Evolutionary conservation across 2,888 invertebrate species (phyloP), one percentile per base, ranked within the genome.

Genomic region (Euplexia lucipara): DNA sequence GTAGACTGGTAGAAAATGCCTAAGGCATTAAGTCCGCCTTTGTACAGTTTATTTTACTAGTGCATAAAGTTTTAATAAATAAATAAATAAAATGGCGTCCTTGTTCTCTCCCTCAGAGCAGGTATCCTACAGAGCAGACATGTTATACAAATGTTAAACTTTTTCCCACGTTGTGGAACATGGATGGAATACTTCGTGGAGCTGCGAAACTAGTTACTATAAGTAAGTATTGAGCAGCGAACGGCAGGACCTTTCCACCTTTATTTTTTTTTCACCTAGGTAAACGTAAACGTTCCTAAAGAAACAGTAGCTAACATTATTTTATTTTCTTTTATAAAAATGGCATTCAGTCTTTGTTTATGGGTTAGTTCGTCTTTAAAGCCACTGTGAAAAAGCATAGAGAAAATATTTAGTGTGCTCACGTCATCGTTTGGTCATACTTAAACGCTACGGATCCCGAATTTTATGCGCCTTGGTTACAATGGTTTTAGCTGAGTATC

Each of bases 161-260:
- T 58, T 71, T 72, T 63, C 51, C 57, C 41, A 41, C 56, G 44
- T 44, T 60, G 52, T 47, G 41, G 35, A 30, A 54, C 70, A 52
- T 54, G 35, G 35, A 73, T 42, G 37, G 77, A 26, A 47, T 26
- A 26, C 3, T 54, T 66, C 37, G n/a, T 22, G 48, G 47, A 53
- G 16, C 59, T 16, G 35, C 52, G 54, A 52, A 58, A 74, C 53
- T 73, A 54, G 49, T 74, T 78, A 73, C 52, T 41, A 7, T 53
- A 30, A 35, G 57, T 53, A 30, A 35, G 57, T 52, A 77, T 37
- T 45, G 47, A 59, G 30, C 20, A 44, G 45, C 42, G 26, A 51
- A 64, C 22, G 64, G 18, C 30, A 56, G 34, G 53, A 52, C 47
- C 57, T 57, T 61, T 73, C 8, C 12, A 52, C 30, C 41, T 58